Evolutionary conservation across 1,140 invertebrate species (phyloP).

Genomic region (Leptopilina boulardi): DNA sequence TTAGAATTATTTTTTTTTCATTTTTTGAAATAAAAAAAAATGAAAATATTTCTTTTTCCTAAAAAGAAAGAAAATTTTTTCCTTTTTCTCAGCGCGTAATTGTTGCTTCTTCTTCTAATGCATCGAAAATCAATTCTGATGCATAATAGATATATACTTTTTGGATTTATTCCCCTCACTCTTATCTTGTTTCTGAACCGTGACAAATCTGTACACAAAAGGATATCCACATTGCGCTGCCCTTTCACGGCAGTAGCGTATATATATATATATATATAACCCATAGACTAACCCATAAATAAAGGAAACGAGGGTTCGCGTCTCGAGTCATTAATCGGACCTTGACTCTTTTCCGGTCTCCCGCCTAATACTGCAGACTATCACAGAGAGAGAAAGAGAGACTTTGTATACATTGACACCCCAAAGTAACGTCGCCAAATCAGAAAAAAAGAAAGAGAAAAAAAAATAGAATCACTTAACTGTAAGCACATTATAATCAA

Average conservation of each 20-base stretch:
- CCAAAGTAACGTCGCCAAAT: background rate
- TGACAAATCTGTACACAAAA: slow-evolving; percentile 20
- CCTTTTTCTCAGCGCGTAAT: background rate
- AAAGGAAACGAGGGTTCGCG: slow-evolving; percentile 10
- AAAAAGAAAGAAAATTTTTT: background rate
- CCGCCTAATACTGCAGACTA: slow-evolving; percentile 3
- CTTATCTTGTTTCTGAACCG: slow-evolving; percentile 4
- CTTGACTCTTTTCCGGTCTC: slow-evolving; percentile 12
- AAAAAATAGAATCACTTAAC: background rate
- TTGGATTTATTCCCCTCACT: background rate
- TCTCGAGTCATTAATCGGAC: slow-evolving; percentile 27
- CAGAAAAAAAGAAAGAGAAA: background rate
- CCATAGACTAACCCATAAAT: background rate
- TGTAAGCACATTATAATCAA: background rate
- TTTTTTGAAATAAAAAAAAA: background rate
- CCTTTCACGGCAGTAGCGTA: background rate
- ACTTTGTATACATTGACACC: background rate
- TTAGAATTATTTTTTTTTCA: background rate
- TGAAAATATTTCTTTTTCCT: background rate
- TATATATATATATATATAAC: no score
- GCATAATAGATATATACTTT: slow-evolving; percentile 8
- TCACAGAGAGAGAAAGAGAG: no score
- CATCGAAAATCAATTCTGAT: background rate
- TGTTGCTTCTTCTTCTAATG: background rate
- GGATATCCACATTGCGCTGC: slow-evolving; percentile 8